A percentile compares a stretch with the other conserved stretches of the same genome.
Conservation (phyloP, 2,113 vertebrate species). For the Orientallactaga bullata region DNA sequence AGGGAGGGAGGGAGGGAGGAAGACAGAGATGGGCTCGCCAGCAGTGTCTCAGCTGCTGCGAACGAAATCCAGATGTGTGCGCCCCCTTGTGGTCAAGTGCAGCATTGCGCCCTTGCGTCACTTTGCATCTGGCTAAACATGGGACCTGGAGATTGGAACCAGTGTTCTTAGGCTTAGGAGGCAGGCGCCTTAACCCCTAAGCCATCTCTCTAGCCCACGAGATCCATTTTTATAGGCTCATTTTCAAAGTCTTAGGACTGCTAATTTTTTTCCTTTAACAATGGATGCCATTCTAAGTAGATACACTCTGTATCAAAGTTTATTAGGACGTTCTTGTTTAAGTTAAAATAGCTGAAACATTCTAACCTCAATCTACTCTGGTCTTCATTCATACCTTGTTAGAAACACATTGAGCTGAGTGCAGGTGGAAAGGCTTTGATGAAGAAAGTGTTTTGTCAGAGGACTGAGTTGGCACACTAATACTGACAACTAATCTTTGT, state of each 20-base stretch:
- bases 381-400: conserved; percentile 48
- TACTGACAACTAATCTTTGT: conserved; percentile 55
- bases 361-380: conserved; percentile 49
- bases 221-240: too few relatives aligned
- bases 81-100: too few relatives aligned
- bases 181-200: background rate
- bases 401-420: conserved; percentile 40
- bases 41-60: too few relatives aligned
- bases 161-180: background rate
- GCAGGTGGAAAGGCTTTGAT: conserved; percentile 65
- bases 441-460: conserved; percentile 72
- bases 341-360: conserved; percentile 37
- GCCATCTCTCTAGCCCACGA: too few relatives aligned
- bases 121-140: background rate
- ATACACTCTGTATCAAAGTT: conserved; percentile 8
- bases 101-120: too few relatives aligned
- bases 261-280: conserved; percentile 17
- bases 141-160: background rate
- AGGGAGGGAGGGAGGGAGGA: too few relatives aligned
- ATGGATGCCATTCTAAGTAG: conserved; percentile 30
- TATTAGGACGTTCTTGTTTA: conserved; percentile 23
- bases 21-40: too few relatives aligned
- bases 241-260: conserved; percentile 33
- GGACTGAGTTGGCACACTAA: background rate
- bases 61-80: too few relatives aligned